Percentiles rank a stretch among this genome's conserved stretches.
Conservation (phyloP, 2,113 vertebrate species). For the Proteles cristata region DNA sequence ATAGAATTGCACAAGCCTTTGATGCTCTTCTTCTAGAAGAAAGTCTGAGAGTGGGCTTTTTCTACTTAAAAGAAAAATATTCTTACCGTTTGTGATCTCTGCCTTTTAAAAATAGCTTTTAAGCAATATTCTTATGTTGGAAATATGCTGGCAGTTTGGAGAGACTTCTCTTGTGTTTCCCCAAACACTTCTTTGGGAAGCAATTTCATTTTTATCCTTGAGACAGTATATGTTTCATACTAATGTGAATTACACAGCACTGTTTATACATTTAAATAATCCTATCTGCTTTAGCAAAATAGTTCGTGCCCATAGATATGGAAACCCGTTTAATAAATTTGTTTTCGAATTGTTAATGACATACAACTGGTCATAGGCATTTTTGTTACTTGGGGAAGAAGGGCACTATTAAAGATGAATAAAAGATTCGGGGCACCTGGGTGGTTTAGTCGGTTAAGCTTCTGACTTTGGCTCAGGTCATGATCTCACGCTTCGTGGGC, state of each 20-base stretch:
- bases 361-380: background rate
- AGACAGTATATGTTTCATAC: background rate
- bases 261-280: conserved; percentile 24
- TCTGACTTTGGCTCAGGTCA: too few species aligned
- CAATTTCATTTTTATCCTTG: conserved; percentile 9
- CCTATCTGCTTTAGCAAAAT: background rate
- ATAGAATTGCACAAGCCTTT: background rate
- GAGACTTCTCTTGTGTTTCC: background rate
- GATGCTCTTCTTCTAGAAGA: background rate
- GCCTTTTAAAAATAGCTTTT: background rate
- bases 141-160: background rate
- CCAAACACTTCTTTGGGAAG: background rate
- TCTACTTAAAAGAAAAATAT: conserved; percentile 16
- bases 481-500: too few species aligned
- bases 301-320: background rate
- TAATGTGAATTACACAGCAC: background rate
- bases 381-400: background rate
- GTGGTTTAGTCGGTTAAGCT: too few species aligned
- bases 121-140: background rate
- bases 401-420: background rate
- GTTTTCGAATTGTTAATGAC: background rate
- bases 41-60: background rate
- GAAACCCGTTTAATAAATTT: background rate
- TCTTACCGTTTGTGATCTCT: background rate
- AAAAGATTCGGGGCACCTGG: background rate